Conservation (phyloP, 2,113 vertebrate genomes). For the Pipa parva region DNA sequence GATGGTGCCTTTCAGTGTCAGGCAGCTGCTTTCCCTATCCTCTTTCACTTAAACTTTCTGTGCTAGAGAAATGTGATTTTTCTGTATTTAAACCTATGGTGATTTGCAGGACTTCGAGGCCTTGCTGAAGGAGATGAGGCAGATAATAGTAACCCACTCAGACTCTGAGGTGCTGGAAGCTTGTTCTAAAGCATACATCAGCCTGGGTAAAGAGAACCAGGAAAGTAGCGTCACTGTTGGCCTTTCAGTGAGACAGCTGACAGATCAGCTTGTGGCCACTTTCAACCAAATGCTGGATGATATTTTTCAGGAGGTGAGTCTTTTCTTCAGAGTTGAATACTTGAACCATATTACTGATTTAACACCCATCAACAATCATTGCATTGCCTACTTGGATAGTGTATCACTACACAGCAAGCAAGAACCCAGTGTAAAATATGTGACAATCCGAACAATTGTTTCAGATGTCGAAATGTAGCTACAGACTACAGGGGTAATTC, state of each 20-base stretch:
- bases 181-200: constrained; percentile 66
- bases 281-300: constrained; percentile 60
- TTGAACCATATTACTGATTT: neutral
- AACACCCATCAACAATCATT: neutral
- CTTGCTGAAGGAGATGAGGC: constrained; percentile 65
- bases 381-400: neutral
- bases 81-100: too few relatives aligned
- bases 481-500: too few relatives aligned
- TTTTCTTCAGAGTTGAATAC: neutral
- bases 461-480: neutral
- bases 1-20: too few relatives aligned
- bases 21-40: neutral
- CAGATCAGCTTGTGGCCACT: constrained; percentile 63
- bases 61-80: neutral
- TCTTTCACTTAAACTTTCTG: constrained; percentile 2
- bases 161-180: constrained; percentile 68
- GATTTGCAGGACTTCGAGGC: constrained; percentile 62
- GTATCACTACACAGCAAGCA: neutral
- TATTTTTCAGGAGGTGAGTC: constrained; percentile 61
- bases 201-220: constrained; percentile 61
- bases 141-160: constrained; percentile 61
- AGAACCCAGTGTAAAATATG: neutral
- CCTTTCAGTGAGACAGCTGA: constrained; percentile 61
- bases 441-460: neutral
- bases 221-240: constrained; percentile 50